phyloP scores from a whole-genome alignment of 2,113 vertebrate genomes.

The pig (Sus scrofa) region DNA sequence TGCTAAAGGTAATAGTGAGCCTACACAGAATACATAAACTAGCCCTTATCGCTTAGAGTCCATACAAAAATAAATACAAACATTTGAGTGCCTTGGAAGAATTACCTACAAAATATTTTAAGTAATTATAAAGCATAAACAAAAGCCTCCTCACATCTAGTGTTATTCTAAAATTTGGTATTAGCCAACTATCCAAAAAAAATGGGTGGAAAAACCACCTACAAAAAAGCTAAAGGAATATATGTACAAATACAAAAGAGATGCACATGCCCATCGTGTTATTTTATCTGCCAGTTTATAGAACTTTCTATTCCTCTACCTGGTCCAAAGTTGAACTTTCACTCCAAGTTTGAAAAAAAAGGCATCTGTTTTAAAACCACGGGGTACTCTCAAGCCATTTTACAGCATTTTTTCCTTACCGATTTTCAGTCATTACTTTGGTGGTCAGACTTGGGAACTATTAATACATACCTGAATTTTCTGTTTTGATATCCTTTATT shows the following conservation, averaged over 20 bases:
- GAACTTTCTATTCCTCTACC: background rate
- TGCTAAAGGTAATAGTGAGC: background rate
- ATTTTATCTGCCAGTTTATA: background rate
- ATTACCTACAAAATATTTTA: conserved; percentile 44
- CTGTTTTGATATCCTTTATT: background rate
- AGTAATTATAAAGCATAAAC: conserved; percentile 31
- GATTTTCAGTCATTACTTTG: background rate
- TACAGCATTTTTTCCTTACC: background rate
- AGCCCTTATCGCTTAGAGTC: background rate
- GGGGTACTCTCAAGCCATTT: background rate
- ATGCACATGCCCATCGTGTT: background rate
- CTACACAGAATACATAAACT: background rate
- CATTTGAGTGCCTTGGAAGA: conserved; percentile 7
- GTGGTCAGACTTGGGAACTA: background rate
- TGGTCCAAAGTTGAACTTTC: background rate
- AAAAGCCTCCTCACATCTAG: conserved; percentile 31
- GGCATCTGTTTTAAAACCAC: background rate
- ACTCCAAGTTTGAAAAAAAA: background rate
- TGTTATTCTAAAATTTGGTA: conserved; percentile 59
- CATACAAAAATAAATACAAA: conserved; percentile 19
- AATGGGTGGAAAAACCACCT: background rate
- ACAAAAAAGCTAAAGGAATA: background rate
- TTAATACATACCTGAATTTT: background rate
- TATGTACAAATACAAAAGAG: background rate
- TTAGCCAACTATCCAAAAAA: conserved; percentile 48